Base-by-base conservation (phyloP, 2,888 invertebrate species). In the Andrena fulva region DNA sequence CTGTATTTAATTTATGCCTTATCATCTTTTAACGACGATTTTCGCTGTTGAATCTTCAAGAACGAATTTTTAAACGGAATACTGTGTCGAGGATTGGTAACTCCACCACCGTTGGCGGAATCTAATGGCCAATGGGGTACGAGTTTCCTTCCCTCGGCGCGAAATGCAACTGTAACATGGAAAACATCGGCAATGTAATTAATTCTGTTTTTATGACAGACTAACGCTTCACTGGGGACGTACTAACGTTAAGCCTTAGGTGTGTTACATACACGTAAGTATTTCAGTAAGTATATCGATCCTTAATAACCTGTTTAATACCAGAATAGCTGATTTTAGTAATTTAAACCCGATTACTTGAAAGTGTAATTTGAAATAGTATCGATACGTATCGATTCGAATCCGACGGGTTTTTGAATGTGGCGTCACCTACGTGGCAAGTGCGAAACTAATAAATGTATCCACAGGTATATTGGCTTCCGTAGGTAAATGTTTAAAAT, bases 91-190 rank as follows among this genome's bases (percentile, higher is more conserved):
- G 96, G 96, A 95, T 94, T 97, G 97, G 97, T 97, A 97, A 97
- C 97, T 97, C 96, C 96, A 97, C 97, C 97, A 97, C 97, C 97
- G 97, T 97, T 97, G 97, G 97, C 96, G 95, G 94, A 91, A 90
- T 93, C 87, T 91, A 92, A 94, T 92, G 94, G 96, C 96, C 96
- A 96, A 96, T 96, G 96, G 96, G 95, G 96, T 96, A 95, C 95
- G 96, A 96, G 96, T 97, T 96, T 96, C 97, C 96, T 94, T 94
- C 95, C 96, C 95, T 96, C 95, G 96, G 93, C 94, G 77, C 77
- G 76, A 82, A 73, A 73, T 64, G 69, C 82, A 73, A 7, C 82
- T 56, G 27, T 31, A 48, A 79, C 24, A 3, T 35, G 24, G 10
- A 56, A 56, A 27, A 24, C 20, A 0, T 4, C 10, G 10, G 20